Base-by-base conservation (phyloP, 2,113 vertebrate species). In the Rhabdornis inornatus region DNA sequence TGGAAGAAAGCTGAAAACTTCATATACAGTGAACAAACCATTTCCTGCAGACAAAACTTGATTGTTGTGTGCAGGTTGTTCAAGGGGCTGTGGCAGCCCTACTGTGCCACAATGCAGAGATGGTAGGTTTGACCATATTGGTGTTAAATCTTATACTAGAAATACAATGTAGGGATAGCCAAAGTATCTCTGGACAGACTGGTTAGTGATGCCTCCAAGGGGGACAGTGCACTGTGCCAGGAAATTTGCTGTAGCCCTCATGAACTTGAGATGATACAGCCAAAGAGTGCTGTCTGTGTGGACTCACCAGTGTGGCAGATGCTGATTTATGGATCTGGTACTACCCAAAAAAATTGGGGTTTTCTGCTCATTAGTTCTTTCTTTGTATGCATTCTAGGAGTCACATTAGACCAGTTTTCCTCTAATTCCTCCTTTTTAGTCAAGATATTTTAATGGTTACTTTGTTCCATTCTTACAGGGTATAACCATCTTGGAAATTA, bases 11-110 rank as follows among this genome's bases (percentile, higher is more conserved):
- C 31, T 45, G 60, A 55, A 22, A 35, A 63, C 65, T 78, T 64
- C 1, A n/a, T 66, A 53, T 47, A 21, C 40, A 72, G 22, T 0
- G 16, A 60, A 23, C 31, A 74, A 70, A 79, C 8, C 10, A 25
- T 63, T 93, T 94, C n/a, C 80, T 77, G 70, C 19, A 21, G 45
- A 50, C 40, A 70, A 66, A 87, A 11, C 45, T 63, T 81, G 55
- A 28, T 28, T 56, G 10, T 56, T 16, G 13, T 10, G 9, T 49
- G 24, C 53, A 60, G 47, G 13, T 69, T 87, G 39, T 82, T 70
- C 22, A 44, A 55, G 39, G 45, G 3, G 23, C 50, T 57, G 50
- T 61, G 71, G 55, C 37, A 69, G 40, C 40, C n/a, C 71, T 27
- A 37, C 44, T 64, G 30, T 90, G 53, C n/a, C 30, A 60, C 44